These are phyloP conservation scores for Cephus sareptanus DNA, from an alignment of 2,888 invertebrate genomes.

Conservation along the genomic window DNA sequence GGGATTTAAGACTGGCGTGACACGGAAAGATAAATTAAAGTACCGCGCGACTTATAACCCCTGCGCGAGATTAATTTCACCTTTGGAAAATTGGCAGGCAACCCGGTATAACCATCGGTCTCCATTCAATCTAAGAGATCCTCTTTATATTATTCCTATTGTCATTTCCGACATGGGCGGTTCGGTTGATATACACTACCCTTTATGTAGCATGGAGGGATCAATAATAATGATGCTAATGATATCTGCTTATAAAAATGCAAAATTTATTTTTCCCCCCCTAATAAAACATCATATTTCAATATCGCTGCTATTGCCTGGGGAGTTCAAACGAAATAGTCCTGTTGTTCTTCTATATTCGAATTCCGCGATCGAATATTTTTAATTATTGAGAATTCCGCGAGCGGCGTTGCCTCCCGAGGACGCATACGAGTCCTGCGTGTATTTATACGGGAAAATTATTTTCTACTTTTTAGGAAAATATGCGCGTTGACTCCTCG, in stretches of 20 bases:
- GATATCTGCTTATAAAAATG: neutral
- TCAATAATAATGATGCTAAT: neutral
- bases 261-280: neutral
- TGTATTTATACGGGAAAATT: neutral
- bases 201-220: neutral
- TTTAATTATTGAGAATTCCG: neutral
- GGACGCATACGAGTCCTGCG: too few species aligned
- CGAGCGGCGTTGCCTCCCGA: neutral
- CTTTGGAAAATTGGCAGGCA: neutral
- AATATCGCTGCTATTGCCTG: too few species aligned
- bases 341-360: neutral
- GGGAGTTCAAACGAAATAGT: neutral
- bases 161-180: neutral
- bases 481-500: neutral
- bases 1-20: neutral
- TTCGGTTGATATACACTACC: neutral
- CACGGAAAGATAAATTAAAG: neutral
- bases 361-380: neutral
- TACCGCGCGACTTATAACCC: neutral
- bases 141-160: neutral
- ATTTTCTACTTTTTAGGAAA: neutral
- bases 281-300: too few species aligned
- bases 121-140: conserved; percentile 2
- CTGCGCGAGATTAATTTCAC: neutral
- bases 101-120: conserved; percentile 12